Evolutionary conservation across 2,888 invertebrate species (phyloP).

Genomic region (Noctua pronuba): DNA sequence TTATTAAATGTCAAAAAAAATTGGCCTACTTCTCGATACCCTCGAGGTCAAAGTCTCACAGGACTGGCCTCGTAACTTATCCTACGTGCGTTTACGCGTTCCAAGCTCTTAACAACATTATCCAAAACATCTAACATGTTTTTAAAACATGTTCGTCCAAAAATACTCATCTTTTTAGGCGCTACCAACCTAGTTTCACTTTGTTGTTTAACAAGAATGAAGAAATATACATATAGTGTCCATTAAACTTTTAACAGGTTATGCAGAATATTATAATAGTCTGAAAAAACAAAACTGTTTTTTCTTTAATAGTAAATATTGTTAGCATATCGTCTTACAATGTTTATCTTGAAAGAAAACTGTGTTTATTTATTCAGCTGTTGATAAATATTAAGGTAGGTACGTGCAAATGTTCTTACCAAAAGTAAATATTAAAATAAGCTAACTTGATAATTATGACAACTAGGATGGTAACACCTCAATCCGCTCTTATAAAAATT

Average conservation of each 20-base stretch:
- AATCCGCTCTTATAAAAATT: constrained; percentile 56
- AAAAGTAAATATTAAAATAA: not conserved
- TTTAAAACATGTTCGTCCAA: constrained; percentile 59
- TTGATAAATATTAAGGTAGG: not conserved
- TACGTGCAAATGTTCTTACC: not conserved
- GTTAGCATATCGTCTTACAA: not conserved
- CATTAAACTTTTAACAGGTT: not conserved
- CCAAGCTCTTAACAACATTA: constrained; percentile 59
- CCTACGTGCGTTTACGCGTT: constrained; percentile 54
- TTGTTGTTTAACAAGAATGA: not conserved
- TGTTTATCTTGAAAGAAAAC: not conserved
- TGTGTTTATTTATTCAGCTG: not conserved
- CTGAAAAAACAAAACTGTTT: not conserved
- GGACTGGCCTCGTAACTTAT: constrained; percentile 51
- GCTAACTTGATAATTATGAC: not conserved
- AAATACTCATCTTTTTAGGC: constrained; percentile 59
- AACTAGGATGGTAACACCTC: constrained; percentile 55
- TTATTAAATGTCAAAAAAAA: constrained; percentile 5
- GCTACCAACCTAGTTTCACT: constrained; percentile 54
- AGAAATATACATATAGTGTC: constrained; percentile 5
- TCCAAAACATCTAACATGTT: constrained; percentile 55
- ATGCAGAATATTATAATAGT: not conserved
- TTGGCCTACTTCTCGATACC: constrained; percentile 24
- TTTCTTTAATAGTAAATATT: not conserved
- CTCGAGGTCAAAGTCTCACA: constrained; percentile 34